Conservation (phyloP, 2,888 invertebrate genomes). For the Acanthococcus lagerstroemiae region DNA sequence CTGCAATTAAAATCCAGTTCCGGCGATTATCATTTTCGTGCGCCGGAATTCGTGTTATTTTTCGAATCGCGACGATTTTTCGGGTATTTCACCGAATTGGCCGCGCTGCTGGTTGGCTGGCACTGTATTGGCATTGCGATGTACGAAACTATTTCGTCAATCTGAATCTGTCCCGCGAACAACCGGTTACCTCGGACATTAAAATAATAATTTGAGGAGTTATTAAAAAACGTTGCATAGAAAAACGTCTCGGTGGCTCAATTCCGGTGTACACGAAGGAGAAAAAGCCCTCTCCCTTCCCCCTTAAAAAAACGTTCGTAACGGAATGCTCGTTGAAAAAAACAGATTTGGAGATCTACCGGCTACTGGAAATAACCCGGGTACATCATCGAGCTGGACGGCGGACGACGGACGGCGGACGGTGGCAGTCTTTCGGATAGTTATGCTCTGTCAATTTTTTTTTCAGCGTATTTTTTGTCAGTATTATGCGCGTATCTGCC, state of each 20-base stretch:
- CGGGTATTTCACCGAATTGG: not conserved
- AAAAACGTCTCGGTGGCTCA: too few species aligned
- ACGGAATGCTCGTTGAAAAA: not conserved
- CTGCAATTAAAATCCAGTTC: too few species aligned
- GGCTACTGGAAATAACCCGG: constrained; percentile 8
- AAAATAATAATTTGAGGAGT: not conserved
- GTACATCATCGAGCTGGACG: not conserved
- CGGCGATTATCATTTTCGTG: too few species aligned
- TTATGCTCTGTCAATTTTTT: not conserved
- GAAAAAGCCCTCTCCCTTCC: too few species aligned
- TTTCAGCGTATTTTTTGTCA: constrained; percentile 5
- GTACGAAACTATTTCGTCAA: too few species aligned
- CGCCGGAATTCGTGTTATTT: too few species aligned
- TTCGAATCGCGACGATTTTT: not conserved
- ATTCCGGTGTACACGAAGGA: not conserved
- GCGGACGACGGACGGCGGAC: too few species aligned
- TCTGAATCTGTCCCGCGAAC: too few species aligned
- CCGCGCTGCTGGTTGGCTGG: too few species aligned
- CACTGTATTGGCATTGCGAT: too few species aligned
- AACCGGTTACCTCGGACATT: too few species aligned
- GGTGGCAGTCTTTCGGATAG: not conserved
- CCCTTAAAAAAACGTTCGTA: not conserved
- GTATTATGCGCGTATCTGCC: not conserved
- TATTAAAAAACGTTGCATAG: not conserved
- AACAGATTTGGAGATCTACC: constrained; percentile 19